These are phyloP conservation scores for Sphenopsis melanotis DNA, from an alignment of 2,797 vertebrate genomes.

Conservation along the genomic window DNA sequence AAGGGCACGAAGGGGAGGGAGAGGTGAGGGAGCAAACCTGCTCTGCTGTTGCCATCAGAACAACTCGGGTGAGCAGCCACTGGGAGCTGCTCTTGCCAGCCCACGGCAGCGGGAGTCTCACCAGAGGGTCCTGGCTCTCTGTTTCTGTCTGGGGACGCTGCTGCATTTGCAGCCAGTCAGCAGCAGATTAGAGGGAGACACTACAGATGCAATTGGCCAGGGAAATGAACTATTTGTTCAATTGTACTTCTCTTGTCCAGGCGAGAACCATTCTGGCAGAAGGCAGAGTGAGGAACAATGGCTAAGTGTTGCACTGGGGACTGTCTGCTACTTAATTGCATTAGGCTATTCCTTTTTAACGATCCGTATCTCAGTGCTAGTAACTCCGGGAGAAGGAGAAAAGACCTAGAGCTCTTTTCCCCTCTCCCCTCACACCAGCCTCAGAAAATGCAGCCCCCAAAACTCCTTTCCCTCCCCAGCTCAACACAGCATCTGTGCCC, in stretches of 20 bases:
- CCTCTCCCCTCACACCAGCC: not conserved
- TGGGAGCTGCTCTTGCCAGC: not conserved
- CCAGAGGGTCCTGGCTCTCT: not conserved
- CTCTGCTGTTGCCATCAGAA: not conserved
- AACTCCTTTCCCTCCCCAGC: not conserved
- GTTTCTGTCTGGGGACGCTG: not conserved
- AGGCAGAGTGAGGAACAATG: not conserved
- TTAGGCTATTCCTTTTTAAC: not conserved
- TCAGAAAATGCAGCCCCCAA: not conserved
- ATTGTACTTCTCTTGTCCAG: conserved; percentile 2
- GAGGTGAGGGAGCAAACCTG: not conserved
- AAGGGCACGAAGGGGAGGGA: not conserved
- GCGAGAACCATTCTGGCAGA: not conserved
- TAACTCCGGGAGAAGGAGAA: not conserved
- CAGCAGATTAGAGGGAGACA: not conserved
- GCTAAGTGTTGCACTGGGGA: not conserved
- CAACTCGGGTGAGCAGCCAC: not conserved
- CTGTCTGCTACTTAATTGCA: not conserved
- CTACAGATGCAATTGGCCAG: not conserved
- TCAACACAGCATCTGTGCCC: not conserved
- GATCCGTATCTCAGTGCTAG: not conserved
- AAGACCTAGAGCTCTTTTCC: not conserved
- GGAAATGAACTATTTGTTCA: conserved; percentile 45
- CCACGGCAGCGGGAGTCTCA: not conserved
- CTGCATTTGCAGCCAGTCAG: not conserved